A percentile compares a stretch with the other conserved stretches of the same genome.
These are phyloP conservation scores for Trichomalopsis sarcophagae DNA, from an alignment of 1,140 invertebrate species.

Conservation along the genomic window DNA sequence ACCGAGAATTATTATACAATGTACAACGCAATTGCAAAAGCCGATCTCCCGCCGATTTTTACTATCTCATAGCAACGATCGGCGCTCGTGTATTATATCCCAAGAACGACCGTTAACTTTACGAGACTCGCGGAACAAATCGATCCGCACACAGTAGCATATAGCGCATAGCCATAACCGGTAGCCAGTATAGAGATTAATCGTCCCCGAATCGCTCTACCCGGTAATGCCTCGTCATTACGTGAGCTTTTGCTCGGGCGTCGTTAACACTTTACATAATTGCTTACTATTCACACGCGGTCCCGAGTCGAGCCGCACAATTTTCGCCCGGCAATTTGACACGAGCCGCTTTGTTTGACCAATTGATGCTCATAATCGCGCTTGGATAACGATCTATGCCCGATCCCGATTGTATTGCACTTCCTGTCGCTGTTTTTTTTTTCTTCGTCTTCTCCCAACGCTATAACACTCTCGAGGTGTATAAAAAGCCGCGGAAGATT, in stretches of 20 bases:
- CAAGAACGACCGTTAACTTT: neutral
- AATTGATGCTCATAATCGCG: neutral
- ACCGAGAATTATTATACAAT: too few relatives aligned
- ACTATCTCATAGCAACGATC: neutral
- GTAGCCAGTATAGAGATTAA: neutral
- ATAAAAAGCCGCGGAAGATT: neutral
- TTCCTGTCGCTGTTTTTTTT: neutral
- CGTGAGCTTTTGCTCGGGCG: neutral
- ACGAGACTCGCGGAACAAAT: neutral
- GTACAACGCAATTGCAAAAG: too few relatives aligned
- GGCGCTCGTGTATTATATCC: too few relatives aligned
- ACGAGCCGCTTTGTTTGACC: neutral
- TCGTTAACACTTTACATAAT: constrained; percentile 31
- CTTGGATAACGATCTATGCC: neutral
- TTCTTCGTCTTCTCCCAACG: too few relatives aligned
- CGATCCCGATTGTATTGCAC: neutral
- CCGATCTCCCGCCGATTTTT: too few relatives aligned
- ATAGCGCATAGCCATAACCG: too few relatives aligned
- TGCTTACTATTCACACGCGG: neutral
- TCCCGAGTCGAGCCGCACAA: neutral
- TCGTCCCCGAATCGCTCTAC: neutral
- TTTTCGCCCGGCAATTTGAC: neutral
- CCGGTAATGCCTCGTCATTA: neutral
- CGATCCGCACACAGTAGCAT: neutral
- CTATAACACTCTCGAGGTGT: neutral